Percentiles rank a stretch among this genome's conserved stretches.
phyloP scores from a whole-genome alignment of 2,888 invertebrate genomes.

The Ariolimax columbianus region DNA sequence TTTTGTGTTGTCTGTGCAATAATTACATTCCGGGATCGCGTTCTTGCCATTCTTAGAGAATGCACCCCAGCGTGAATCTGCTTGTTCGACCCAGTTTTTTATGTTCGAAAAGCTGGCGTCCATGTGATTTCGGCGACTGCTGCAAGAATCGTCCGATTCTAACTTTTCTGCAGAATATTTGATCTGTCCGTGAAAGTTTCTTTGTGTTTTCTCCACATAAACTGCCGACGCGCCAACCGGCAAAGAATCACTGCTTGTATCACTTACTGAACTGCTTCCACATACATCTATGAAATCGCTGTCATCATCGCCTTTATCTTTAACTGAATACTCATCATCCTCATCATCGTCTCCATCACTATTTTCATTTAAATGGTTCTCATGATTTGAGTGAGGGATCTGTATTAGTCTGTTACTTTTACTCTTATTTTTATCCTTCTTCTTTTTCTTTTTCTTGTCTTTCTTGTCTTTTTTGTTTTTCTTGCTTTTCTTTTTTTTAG shows the following conservation, averaged over 20 bases:
- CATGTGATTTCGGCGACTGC: background rate
- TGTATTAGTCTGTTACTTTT: background rate
- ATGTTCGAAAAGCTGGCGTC: background rate
- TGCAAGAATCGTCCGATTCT: background rate
- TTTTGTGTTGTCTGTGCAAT: background rate
- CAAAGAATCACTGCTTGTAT: background rate
- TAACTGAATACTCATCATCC: background rate
- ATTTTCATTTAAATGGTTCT: no score
- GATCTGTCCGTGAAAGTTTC: background rate
- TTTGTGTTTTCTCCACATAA: background rate
- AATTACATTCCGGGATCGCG: background rate
- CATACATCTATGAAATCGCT: no score
- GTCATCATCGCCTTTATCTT: no score
- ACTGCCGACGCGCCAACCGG: constrained; percentile 6
- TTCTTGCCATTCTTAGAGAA: background rate
- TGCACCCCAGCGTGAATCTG: background rate
- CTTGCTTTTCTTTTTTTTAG: background rate
- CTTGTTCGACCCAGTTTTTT: background rate
- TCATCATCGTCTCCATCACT: background rate
- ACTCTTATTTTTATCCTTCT: background rate
- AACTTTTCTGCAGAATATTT: background rate
- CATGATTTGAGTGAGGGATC: background rate
- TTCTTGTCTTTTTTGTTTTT: background rate
- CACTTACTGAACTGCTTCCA: background rate
- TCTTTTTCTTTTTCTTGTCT: background rate